Base-by-base conservation (phyloP, 2,888 invertebrate genomes). In the Tetheella fluctuosa region DNA sequence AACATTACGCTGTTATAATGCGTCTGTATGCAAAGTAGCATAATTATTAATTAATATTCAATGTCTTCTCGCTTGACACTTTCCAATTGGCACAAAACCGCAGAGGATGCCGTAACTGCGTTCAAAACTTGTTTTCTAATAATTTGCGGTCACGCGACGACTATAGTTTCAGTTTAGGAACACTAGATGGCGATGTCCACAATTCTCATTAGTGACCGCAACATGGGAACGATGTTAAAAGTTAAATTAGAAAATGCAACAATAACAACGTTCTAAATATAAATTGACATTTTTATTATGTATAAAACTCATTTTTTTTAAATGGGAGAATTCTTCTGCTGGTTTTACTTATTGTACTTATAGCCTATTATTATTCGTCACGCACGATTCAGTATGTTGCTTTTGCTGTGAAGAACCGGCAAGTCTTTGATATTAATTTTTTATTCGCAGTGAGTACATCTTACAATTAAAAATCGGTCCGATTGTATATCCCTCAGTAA, bases 101-200 rank as follows among this genome's bases (percentile, higher is more conserved):
- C 77, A 69, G 63, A 68, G 68, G 69, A 64, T 62, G 69, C 63
- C 64, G 67, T 69, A 76, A 70, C 61, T 67, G 73, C 59, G 65
- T 71, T 67, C 72, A 58, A 65, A 77, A 77, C 73, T 73, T 82
- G 72, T 82, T 83, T 78, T 79, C 80, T 84, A 84, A 81, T 84
- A 83, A 83, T 83, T 79, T 77, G 82, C 79, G 81, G 79, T 71
- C 62, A 52, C 57, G 58, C 54, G 52, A 61, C 28, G 64, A 60
- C 59, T 23, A 61, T 71, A 70, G 67, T 74, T 74, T 74, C 70
- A 72, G 75, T 69, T 73, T 69, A 60, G 67, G 60, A 58, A 58
- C 63, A 61, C 68, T 70, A 64, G 68, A 70, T 63, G 68, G 63
- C 67, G 64, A 64, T 70, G 71, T 64, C 67, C 69, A 67, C 73